Evolutionary conservation across 2,113 vertebrate species (phyloP).

Genomic region (Puntigrus tetrazona): DNA sequence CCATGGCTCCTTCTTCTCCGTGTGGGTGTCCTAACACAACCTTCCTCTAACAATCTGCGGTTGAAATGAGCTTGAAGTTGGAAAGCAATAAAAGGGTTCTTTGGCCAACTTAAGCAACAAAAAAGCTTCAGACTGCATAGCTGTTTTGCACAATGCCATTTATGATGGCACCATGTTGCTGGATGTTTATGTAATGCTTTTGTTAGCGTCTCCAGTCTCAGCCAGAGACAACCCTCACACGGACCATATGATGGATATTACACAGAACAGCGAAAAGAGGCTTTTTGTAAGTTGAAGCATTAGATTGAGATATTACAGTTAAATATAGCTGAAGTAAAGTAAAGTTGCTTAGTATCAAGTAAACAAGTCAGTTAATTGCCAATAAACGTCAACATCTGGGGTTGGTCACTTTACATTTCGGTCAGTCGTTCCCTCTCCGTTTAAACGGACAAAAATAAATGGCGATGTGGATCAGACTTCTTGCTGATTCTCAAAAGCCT

Average conservation of each 20-base stretch:
- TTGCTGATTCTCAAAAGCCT: neutral
- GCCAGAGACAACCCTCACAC: neutral
- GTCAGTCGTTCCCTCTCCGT: neutral
- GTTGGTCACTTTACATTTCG: neutral
- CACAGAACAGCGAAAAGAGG: neutral
- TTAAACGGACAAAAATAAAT: neutral
- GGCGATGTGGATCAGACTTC: neutral
- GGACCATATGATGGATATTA: neutral
- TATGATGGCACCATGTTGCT: neutral
- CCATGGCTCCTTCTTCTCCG: neutral
- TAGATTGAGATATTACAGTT: neutral
- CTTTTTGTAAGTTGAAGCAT: neutral
- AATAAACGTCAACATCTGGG: neutral
- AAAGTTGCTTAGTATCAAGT: neutral
- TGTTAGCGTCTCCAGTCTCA: neutral
- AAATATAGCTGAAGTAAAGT: too few relatives aligned
- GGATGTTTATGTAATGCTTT: neutral
- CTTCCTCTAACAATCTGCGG: neutral
- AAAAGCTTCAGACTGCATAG: neutral
- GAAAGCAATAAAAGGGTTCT: neutral
- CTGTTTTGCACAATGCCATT: neutral
- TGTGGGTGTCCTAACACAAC: neutral
- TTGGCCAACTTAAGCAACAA: neutral
- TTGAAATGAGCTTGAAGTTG: neutral
- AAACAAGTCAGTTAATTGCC: neutral